Evolutionary conservation across 2,113 vertebrate species (phyloP), one percentile per base, ranked within the genome.

Genomic region (Nothobranchius furzeri): DNA sequence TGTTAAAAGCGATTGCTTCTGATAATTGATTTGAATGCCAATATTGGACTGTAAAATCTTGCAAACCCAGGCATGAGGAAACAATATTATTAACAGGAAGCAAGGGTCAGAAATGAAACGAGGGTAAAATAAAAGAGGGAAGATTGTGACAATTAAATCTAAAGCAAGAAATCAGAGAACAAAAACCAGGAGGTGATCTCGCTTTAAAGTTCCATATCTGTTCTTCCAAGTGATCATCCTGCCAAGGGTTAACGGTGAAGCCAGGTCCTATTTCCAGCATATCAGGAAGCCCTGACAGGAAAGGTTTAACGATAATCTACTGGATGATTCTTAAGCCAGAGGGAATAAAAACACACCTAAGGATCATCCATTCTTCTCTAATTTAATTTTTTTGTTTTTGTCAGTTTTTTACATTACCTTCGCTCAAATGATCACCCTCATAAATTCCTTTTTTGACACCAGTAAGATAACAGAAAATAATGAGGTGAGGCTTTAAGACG

Each of bases 371-470:
- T 25, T 35, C 46, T 42, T 9, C 9, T 9, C 30, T 3, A 1
- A 35, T 68, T 49, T 8, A 7, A 40, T 40, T 40, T 63, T 70
- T 40, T 1, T 43, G 52, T 25, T 67, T 60, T 14, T 17, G 5
- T 9, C 15, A 14, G 12, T 59, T 49, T 73, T 17, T 25, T 46
- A 35, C 73, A 49, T 4, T 13, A 52, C 9, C 30, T 57, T 56
- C n/a, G 6, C 15, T 43, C 9, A 59, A 68, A 60, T 35, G 48
- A 68, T 73, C 48, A 17, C 4, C 3, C 6, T 30, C 12, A 58
- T 70, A 60, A 50, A 70, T 73, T 40, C 64, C 55, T 71, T 64
- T 48, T 68, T 73, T 73, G 68, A 83, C 78, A 60, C 2, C 52
- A 49, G 43, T 42, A 37, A 51, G 60, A 80, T 69, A 56, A 49